Evolutionary conservation across 2,113 vertebrate species (phyloP).

Genomic region (Guaruba guarouba): DNA sequence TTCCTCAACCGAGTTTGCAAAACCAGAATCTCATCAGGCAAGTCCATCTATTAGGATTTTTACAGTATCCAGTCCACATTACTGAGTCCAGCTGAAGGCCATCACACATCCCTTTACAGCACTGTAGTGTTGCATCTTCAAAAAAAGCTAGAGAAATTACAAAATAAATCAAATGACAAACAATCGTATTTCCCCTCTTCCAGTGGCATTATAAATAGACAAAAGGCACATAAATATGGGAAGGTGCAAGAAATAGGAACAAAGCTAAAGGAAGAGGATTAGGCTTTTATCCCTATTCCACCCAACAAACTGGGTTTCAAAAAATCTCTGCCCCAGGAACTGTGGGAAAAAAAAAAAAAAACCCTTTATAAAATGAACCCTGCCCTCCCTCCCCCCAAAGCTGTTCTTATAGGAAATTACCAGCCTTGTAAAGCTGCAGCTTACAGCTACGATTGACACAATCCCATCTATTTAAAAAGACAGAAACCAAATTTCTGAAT

Average conservation of each 20-base stretch:
- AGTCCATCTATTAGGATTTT: constrained; percentile 28
- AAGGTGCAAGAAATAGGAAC: constrained; percentile 85
- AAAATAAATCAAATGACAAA: constrained; percentile 79
- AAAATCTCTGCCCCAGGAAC: constrained; percentile 71
- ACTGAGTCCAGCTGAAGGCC: constrained; percentile 45
- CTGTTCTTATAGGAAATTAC: constrained; percentile 69
- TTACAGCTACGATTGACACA: constrained; percentile 71
- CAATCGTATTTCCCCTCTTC: constrained; percentile 75
- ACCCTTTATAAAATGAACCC: constrained; percentile 72
- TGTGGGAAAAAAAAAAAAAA: constrained; percentile 66
- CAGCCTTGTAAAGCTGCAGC: constrained; percentile 70
- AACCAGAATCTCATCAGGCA: constrained; percentile 32
- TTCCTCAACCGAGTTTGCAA: constrained; percentile 46
- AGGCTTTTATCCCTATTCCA: constrained; percentile 79
- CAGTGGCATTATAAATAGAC: constrained; percentile 87
- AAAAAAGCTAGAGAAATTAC: constrained; percentile 73
- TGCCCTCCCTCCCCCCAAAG: constrained; percentile 45
- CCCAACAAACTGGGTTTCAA: constrained; percentile 75
- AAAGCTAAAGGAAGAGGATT: constrained; percentile 79
- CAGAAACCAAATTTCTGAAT: constrained; percentile 73
- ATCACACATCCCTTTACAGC: constrained; percentile 58
- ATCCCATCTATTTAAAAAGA: constrained; percentile 70
- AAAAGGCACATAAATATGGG: constrained; percentile 98
- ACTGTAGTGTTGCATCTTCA: constrained; percentile 79
- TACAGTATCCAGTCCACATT: constrained; percentile 47